A percentile compares a stretch with the other conserved stretches of the same genome.
These are phyloP conservation scores for Perithous albicinctus DNA, from an alignment of 2,888 invertebrate species.

Conservation along the genomic window DNA sequence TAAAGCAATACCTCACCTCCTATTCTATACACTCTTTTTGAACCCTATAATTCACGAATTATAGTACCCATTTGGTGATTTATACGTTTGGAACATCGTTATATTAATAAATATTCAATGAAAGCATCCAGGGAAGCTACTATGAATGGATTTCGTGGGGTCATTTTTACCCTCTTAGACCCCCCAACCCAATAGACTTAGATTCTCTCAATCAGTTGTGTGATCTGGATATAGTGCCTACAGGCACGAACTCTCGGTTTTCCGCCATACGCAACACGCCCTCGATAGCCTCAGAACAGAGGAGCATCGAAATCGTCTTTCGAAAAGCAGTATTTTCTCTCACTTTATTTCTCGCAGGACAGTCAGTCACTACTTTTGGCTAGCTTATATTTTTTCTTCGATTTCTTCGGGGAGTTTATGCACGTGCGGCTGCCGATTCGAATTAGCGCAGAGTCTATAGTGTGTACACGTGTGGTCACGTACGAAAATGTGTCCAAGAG, in stretches of 20 bases:
- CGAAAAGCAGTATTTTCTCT: constrained; percentile 21
- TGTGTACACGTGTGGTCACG: constrained; percentile 27
- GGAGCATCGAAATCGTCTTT: constrained; percentile 40
- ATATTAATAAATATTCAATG: constrained; percentile 67
- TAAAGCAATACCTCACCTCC: constrained; percentile 27
- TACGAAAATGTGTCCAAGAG: constrained; percentile 38
- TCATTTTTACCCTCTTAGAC: constrained; percentile 56
- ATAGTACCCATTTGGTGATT: constrained; percentile 51
- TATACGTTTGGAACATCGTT: constrained; percentile 61
- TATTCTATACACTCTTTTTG: constrained; percentile 16
- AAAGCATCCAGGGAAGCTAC: constrained; percentile 43
- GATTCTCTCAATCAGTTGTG: constrained; percentile 43
- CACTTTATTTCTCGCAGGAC: constrained; percentile 20
- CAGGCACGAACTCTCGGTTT: constrained; percentile 50
- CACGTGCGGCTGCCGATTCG: constrained; percentile 72
- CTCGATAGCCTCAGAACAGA: not conserved
- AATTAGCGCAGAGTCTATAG: constrained; percentile 66
- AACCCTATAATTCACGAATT: constrained; percentile 55
- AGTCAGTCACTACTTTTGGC: constrained; percentile 43
- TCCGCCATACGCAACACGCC: constrained; percentile 4
- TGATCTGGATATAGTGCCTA: constrained; percentile 55
- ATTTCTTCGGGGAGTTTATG: constrained; percentile 69
- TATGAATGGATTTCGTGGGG: constrained; percentile 14
- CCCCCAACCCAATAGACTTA: constrained; percentile 11
- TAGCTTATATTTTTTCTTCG: constrained; percentile 56